These are phyloP conservation scores for Scaptomyza hsui DNA, from an alignment of 1,140 invertebrate genomes.

Conservation along the genomic window DNA sequence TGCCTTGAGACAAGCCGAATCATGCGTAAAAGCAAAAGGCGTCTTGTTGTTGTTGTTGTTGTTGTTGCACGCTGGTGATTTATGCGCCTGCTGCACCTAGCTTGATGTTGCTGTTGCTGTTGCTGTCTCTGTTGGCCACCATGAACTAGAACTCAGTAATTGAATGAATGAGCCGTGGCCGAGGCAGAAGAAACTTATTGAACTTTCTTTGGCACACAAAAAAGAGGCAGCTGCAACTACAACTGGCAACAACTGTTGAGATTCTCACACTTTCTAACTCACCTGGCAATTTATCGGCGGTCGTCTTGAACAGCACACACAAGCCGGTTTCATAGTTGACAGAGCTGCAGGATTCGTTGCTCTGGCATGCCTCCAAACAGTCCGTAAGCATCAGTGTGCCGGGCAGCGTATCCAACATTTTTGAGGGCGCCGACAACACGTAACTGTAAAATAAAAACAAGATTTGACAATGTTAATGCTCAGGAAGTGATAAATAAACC, in stretches of 20 bases:
- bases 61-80: conserved; percentile 60
- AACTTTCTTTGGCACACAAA: conserved; percentile 80
- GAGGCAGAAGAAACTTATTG: conserved; percentile 65
- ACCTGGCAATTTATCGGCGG: conserved; percentile 95
- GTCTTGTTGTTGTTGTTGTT: conserved; percentile 34
- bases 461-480: conserved; percentile 26
- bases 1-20: conserved; percentile 41
- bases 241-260: conserved; percentile 27
- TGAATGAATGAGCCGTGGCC: conserved; percentile 58
- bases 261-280: conserved; percentile 84
- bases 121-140: conserved; percentile 37
- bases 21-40: conserved; percentile 77
- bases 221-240: conserved; percentile 15
- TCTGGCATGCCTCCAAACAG: conserved; percentile 95
- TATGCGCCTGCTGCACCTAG: conserved; percentile 50
- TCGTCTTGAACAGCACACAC: conserved; percentile 95
- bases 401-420: conserved; percentile 94
- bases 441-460: conserved; percentile 85
- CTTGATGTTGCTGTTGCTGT: no score
- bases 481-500: no score
- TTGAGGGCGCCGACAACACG: conserved; percentile 94
- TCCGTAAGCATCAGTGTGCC: conserved; percentile 96
- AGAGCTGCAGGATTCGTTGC: conserved; percentile 93
- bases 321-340: conserved; percentile 98
- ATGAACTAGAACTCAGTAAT: conserved; percentile 80